phyloP scores from a whole-genome alignment of 2,888 invertebrate genomes.

The Acronicta aceris region DNA sequence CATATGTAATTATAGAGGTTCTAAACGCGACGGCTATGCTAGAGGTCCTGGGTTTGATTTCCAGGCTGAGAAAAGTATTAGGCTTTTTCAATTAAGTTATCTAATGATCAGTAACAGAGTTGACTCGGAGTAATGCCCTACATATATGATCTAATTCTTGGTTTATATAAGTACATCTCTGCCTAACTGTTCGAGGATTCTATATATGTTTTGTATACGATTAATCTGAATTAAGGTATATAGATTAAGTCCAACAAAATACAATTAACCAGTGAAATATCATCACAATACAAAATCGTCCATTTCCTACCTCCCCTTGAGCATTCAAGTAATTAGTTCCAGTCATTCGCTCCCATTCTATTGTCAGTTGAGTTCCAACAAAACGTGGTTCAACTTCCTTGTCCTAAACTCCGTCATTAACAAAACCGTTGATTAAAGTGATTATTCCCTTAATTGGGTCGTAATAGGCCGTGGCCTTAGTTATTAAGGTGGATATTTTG shows the following conservation, averaged over 20 bases:
- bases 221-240: no score
- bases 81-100: no score
- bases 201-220: no score
- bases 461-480: conserved; percentile 13
- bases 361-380: conserved; percentile 21
- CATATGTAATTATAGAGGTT: no score
- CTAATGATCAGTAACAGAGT: no score
- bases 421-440: conserved; percentile 30
- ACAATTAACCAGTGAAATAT: neutral
- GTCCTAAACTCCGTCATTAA: conserved; percentile 28
- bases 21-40: no score
- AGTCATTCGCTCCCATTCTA: conserved; percentile 34
- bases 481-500: conserved; percentile 12
- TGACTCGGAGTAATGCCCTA: no score
- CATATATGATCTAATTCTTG: no score
- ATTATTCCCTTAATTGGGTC: conserved; percentile 35
- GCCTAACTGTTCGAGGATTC: no score
- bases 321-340: conserved; percentile 43
- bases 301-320: conserved; percentile 1
- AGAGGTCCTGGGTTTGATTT: no score
- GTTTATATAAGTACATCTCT: no score
- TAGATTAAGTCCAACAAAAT: neutral
- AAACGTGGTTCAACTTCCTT: conserved; percentile 31
- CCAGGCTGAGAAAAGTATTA: no score
- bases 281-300: conserved; percentile 14